A percentile compares a stretch with the other conserved stretches of the same genome.
Conservation (phyloP, 1,140 invertebrate genomes). For the Tetragnatha versicolor region DNA sequence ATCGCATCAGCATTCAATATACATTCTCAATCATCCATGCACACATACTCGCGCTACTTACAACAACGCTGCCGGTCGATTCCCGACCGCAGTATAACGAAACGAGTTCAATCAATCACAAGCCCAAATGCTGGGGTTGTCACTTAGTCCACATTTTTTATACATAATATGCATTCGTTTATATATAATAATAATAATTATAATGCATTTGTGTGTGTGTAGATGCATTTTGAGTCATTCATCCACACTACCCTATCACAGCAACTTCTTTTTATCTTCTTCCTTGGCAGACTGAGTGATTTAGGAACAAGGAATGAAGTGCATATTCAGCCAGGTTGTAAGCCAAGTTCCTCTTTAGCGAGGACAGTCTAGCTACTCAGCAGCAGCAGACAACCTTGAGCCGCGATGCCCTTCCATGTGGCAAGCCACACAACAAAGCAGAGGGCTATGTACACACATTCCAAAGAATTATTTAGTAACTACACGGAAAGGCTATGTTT, state of each 20-base stretch:
- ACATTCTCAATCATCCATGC: slow-evolving; percentile 1
- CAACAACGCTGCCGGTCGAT: slow-evolving; percentile 28
- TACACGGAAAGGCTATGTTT: slow-evolving; percentile 53
- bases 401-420: background rate
- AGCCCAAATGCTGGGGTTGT: slow-evolving; percentile 31
- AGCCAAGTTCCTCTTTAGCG: background rate
- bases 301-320: slow-evolving; percentile 55
- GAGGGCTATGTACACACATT: slow-evolving; percentile 27
- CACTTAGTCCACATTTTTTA: slow-evolving; percentile 18
- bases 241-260: slow-evolving; percentile 51
- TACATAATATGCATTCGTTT: slow-evolving; percentile 43
- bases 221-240: slow-evolving; percentile 31
- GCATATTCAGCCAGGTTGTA: too few species aligned
- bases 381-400: slow-evolving; percentile 36
- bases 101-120: slow-evolving; percentile 41
- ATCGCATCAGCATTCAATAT: slow-evolving; percentile 10
- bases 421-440: background rate
- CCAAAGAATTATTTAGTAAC: slow-evolving; percentile 31
- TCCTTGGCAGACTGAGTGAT: slow-evolving; percentile 52
- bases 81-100: slow-evolving; percentile 36
- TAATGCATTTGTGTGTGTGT: slow-evolving; percentile 44
- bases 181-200: slow-evolving; percentile 34
- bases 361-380: slow-evolving; percentile 11
- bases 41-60: slow-evolving; percentile 33
- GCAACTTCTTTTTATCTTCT: slow-evolving; percentile 47